Conservation (phyloP, 2,113 vertebrate species). For the Sula dactylatra region DNA sequence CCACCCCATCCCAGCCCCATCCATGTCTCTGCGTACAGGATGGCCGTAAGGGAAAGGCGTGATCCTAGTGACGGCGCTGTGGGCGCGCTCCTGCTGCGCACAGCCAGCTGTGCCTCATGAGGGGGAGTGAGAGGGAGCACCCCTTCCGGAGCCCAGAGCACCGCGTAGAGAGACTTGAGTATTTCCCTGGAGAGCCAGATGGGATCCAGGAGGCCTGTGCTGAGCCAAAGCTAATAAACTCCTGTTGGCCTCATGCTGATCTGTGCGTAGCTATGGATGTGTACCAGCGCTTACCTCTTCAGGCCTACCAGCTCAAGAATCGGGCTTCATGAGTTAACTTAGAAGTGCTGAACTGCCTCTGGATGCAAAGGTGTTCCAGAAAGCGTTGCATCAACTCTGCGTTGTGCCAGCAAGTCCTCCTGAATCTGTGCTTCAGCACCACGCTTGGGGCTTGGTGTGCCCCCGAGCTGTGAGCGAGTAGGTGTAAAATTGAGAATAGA, state of each 20-base stretch:
- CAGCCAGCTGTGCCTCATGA: not conserved
- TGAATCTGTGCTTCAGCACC: not conserved
- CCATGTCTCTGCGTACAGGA: not conserved
- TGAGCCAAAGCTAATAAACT: not conserved
- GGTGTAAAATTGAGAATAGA: not conserved
- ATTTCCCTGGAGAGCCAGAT: not conserved
- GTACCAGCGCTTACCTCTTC: not conserved
- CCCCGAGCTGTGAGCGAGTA: not conserved
- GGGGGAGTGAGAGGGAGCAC: not conserved
- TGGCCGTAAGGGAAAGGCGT: not conserved
- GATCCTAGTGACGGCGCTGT: accelerated
- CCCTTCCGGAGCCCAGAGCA: not conserved
- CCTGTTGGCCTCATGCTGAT: not conserved
- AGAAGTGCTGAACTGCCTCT: not conserved
- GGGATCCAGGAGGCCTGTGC: not conserved
- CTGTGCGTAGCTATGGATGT: not conserved
- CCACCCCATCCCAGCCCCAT: accelerated
- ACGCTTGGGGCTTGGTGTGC: not conserved
- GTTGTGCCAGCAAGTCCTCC: not conserved
- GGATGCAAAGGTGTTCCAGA: not conserved
- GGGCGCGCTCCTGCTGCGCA: accelerated
- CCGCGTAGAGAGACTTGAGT: accelerated
- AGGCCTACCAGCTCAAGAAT: not conserved
- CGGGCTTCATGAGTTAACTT: not conserved
- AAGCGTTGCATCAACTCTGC: not conserved